These are phyloP conservation scores for Sigmodon hispidus DNA, from an alignment of 2,113 vertebrate species.

Conservation along the genomic window DNA sequence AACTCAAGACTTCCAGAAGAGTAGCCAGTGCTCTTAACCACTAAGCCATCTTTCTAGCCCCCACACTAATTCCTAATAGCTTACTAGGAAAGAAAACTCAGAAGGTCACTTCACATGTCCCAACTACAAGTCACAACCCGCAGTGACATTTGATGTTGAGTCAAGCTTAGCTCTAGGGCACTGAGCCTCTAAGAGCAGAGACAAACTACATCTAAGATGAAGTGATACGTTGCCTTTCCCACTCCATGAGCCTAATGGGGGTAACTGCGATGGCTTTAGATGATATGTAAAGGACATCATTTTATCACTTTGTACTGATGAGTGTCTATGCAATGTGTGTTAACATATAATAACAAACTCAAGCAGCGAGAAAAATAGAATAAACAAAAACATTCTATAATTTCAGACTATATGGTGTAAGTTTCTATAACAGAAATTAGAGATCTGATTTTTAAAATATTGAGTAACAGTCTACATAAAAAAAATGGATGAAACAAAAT, in stretches of 20 bases:
- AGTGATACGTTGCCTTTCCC: background rate
- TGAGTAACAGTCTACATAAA: background rate
- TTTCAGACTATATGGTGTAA: slow-evolving; percentile 2
- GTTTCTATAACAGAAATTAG: slow-evolving; percentile 15
- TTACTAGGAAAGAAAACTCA: background rate
- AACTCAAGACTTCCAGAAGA: no score
- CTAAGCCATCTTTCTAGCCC: no score
- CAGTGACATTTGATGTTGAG: background rate
- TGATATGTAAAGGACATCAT: background rate
- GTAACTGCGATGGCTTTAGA: background rate
- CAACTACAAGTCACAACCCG: background rate
- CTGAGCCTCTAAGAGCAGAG: background rate
- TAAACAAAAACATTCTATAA: background rate
- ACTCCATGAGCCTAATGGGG: background rate
- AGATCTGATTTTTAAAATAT: slow-evolving; percentile 22
- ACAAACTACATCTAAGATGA: slow-evolving; percentile 13
- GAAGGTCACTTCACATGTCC: background rate
- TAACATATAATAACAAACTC: slow-evolving; percentile 23
- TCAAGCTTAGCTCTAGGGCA: background rate
- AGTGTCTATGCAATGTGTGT: background rate
- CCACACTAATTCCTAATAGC: slow-evolving; percentile 34
- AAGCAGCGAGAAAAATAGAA: slow-evolving; percentile 30
- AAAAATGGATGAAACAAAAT: background rate
- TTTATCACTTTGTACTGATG: background rate
- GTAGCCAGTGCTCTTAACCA: no score